Evolutionary conservation across 2,888 invertebrate genomes (phyloP).

Genomic region (Hermodice carunculata): DNA sequence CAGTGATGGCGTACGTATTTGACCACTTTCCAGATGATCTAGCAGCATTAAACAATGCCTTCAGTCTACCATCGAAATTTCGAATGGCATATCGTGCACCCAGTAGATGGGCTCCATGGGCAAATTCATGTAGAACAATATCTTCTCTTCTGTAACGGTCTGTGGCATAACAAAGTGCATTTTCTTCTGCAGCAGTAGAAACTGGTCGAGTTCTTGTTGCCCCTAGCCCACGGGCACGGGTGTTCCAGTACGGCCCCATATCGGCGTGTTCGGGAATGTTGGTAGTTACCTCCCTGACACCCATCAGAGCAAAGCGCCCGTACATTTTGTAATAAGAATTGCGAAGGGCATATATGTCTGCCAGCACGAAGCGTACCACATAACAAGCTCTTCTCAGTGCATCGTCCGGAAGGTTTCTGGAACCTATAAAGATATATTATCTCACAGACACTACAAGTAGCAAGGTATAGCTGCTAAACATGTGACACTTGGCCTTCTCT

Average conservation of each 20-base stretch:
- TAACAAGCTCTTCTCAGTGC: constrained; percentile 49
- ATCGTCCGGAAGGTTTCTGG: constrained; percentile 36
- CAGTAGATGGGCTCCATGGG: background rate
- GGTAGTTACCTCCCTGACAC: constrained; percentile 30
- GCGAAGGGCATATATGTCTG: constrained; percentile 40
- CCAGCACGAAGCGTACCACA: constrained; percentile 44
- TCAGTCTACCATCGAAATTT: constrained; percentile 2
- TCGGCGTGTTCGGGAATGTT: constrained; percentile 9
- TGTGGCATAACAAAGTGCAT: background rate
- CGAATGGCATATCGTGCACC: background rate
- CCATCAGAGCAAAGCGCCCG: constrained; percentile 46
- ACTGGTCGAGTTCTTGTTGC: background rate
- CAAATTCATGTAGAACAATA: constrained; percentile 7
- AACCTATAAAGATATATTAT: no score
- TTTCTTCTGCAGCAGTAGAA: background rate
- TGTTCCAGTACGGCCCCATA: constrained; percentile 5
- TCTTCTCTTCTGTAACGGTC: constrained; percentile 11
- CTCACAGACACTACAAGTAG: no score
- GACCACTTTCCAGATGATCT: constrained; percentile 1
- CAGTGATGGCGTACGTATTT: constrained; percentile 10
- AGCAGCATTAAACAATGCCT: constrained; percentile 3
- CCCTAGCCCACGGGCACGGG: constrained; percentile 1
- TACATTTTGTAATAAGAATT: constrained; percentile 40
- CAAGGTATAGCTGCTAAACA: no score
- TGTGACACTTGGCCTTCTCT: no score